These are phyloP conservation scores for Oeneis ivallda DNA, from an alignment of 2,888 invertebrate species.

Conservation along the genomic window DNA sequence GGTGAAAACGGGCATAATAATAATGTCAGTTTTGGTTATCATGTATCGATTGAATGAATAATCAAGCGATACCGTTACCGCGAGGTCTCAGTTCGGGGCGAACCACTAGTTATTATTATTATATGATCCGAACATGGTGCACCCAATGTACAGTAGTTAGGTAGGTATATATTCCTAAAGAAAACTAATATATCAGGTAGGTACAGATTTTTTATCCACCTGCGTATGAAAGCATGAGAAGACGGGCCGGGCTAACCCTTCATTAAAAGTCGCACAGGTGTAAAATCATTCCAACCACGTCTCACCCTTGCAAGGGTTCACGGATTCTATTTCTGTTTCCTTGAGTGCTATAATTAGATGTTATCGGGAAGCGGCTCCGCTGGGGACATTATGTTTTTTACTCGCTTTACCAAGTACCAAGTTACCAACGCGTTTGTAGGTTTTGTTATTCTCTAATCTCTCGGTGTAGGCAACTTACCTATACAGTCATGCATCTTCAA, in stretches of 20 bases:
- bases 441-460: not conserved
- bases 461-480: too few relatives aligned
- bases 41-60: too few relatives aligned
- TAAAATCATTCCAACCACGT: constrained; percentile 37
- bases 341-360: constrained; percentile 27
- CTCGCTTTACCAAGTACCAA: too few relatives aligned
- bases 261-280: constrained; percentile 41
- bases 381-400: constrained; percentile 8
- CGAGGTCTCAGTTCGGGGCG: too few relatives aligned
- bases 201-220: constrained; percentile 31
- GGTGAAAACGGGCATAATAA: too few relatives aligned
- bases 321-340: constrained; percentile 31
- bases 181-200: constrained; percentile 22
- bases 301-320: constrained; percentile 34
- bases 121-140: too few relatives aligned
- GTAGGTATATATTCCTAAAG: not conserved
- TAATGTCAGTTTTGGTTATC: too few relatives aligned
- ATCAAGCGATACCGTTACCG: too few relatives aligned
- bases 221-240: constrained; percentile 37
- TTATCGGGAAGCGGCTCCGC: constrained; percentile 25
- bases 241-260: constrained; percentile 37
- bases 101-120: too few relatives aligned
- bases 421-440: constrained; percentile 3
- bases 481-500: too few relatives aligned
- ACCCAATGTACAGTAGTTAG: too few relatives aligned